These are phyloP conservation scores for Epiperipatus broadwayi DNA, from an alignment of 2,888 invertebrate genomes.

Conservation along the genomic window DNA sequence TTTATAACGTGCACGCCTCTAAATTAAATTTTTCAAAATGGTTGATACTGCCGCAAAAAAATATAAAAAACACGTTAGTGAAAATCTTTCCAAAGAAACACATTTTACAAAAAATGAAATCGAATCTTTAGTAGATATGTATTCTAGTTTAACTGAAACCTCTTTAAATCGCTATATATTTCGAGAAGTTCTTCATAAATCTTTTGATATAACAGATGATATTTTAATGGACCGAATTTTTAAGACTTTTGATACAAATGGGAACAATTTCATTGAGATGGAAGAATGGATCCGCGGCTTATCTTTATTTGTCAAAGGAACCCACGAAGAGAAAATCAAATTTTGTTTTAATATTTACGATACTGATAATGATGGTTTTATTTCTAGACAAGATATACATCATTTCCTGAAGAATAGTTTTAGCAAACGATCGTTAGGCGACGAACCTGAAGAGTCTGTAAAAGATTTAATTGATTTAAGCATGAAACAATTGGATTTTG, in stretches of 20 bases:
- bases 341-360: slow-evolving; percentile 47
- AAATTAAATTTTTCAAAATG: too few relatives aligned
- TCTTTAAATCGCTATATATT: slow-evolving; percentile 23
- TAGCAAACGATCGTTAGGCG: slow-evolving; percentile 36
- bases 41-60: too few relatives aligned
- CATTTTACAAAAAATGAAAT: too few relatives aligned
- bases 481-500: too few relatives aligned
- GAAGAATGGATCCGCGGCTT: slow-evolving; percentile 54
- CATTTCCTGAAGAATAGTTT: slow-evolving; percentile 40
- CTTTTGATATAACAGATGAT: slow-evolving; percentile 59
- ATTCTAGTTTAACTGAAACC: too few relatives aligned
- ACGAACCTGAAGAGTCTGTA: slow-evolving; percentile 69
- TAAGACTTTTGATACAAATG: slow-evolving; percentile 48
- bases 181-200: slow-evolving; percentile 24
- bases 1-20: too few relatives aligned
- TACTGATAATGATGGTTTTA: slow-evolving; percentile 54
- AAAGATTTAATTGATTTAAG: slow-evolving; percentile 59
- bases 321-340: slow-evolving; percentile 43
- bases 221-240: slow-evolving; percentile 48
- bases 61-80: too few relatives aligned
- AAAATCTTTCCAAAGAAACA: too few relatives aligned
- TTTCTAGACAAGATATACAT: slow-evolving; percentile 65
- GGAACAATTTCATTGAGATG: slow-evolving; percentile 41
- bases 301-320: slow-evolving; percentile 52
- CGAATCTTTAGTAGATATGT: too few relatives aligned